Conservation (phyloP, 2,113 vertebrate genomes). For the Aramus guarauna region DNA sequence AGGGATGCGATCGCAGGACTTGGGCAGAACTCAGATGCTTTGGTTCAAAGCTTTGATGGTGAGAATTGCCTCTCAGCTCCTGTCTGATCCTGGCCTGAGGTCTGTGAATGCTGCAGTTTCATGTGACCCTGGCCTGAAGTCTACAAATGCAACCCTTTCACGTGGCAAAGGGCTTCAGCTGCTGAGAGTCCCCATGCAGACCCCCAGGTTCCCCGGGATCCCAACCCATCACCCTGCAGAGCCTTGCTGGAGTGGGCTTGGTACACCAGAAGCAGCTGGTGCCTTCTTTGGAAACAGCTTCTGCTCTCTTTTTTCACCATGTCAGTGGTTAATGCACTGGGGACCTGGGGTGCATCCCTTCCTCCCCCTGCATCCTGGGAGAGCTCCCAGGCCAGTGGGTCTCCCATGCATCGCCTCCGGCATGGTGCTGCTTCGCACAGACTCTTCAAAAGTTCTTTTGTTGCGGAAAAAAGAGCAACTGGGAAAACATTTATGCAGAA, state of each 20-base stretch:
- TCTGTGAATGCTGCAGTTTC: neutral
- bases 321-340: neutral
- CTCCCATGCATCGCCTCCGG: neutral
- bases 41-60: neutral
- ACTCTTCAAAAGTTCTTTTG: neutral
- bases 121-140: neutral
- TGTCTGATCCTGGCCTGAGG: neutral
- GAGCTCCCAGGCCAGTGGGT: neutral
- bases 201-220: neutral
- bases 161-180: neutral
- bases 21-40: neutral
- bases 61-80: neutral
- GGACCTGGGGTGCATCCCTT: neutral
- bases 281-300: neutral
- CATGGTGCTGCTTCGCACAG: rapidly evolving
- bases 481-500: neutral
- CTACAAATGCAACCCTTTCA: neutral
- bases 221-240: neutral
- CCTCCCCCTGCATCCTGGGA: neutral
- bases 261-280: neutral
- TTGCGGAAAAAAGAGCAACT: neutral
- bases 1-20: rapidly evolving
- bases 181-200: neutral
- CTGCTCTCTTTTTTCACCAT: neutral
- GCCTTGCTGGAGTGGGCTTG: neutral